Evolutionary conservation across 1,140 invertebrate genomes (phyloP).

Genomic region (Anthonomus grandis): DNA sequence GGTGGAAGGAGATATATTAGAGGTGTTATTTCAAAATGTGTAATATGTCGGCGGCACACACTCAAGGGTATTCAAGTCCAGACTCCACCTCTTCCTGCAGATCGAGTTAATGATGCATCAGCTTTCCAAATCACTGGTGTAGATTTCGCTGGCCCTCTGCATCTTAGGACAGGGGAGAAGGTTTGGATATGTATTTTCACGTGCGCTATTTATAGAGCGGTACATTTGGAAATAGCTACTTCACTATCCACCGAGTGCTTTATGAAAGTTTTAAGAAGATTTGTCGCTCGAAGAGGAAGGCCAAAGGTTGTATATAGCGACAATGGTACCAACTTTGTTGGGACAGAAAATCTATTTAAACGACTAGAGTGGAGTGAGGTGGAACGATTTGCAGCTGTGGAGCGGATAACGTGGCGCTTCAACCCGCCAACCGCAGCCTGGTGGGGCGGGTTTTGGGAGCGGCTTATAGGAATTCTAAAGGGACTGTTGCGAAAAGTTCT

Average conservation of each 20-base stretch:
- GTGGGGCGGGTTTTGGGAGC: too few species aligned
- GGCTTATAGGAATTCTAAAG: slow-evolving; percentile 48
- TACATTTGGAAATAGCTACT: too few species aligned
- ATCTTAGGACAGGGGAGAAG: slow-evolving; percentile 24
- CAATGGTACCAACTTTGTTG: too few species aligned
- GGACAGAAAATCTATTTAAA: slow-evolving; percentile 22
- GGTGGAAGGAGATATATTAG: slow-evolving; percentile 33
- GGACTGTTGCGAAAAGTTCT: slow-evolving; percentile 35
- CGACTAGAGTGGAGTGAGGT: not conserved
- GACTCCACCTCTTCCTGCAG: slow-evolving; percentile 35
- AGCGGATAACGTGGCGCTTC: slow-evolving; percentile 21
- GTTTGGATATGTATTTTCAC: slow-evolving; percentile 44
- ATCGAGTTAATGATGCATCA: slow-evolving; percentile 35
- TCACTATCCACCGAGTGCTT: slow-evolving; percentile 41
- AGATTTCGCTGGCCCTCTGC: slow-evolving; percentile 33
- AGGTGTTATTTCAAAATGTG: slow-evolving; percentile 35
- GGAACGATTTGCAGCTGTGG: not conserved
- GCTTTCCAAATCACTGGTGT: slow-evolving; percentile 32
- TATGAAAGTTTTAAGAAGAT: too few species aligned
- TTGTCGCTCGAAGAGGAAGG: too few species aligned
- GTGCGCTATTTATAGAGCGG: slow-evolving; percentile 37
- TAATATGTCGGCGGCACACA: slow-evolving; percentile 33
- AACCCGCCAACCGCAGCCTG: slow-evolving; percentile 19
- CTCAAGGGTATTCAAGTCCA: slow-evolving; percentile 30
- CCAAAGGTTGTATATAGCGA: too few species aligned